phyloP scores from a whole-genome alignment of 2,888 invertebrate genomes.

The Cephalotes varians region DNA sequence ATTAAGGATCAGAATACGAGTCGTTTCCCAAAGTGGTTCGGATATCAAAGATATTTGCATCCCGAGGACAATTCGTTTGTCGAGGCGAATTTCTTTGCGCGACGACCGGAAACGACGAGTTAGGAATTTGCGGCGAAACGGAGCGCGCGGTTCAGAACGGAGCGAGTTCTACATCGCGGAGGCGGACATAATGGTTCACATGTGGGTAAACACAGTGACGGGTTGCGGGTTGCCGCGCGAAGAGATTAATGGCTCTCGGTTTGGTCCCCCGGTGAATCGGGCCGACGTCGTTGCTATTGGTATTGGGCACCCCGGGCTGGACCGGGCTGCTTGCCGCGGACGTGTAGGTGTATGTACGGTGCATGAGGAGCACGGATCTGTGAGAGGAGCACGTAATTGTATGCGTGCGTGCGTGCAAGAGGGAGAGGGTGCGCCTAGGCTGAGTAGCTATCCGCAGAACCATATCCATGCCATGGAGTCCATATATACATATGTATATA shows the following conservation, averaged over 20 bases:
- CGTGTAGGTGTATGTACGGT: not conserved
- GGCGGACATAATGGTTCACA: constrained; percentile 85
- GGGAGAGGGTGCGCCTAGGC: constrained; percentile 81
- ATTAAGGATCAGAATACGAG: not conserved
- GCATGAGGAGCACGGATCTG: constrained; percentile 39
- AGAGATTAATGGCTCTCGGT: constrained; percentile 85
- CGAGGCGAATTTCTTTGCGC: constrained; percentile 54
- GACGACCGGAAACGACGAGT: constrained; percentile 66
- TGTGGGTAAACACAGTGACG: constrained; percentile 86
- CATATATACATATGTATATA: constrained; percentile 49
- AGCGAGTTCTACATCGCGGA: constrained; percentile 81
- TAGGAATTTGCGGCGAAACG: constrained; percentile 65
- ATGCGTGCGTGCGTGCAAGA: constrained; percentile 59
- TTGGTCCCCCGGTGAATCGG: constrained; percentile 77
- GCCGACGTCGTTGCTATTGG: constrained; percentile 64
- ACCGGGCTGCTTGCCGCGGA: constrained; percentile 34
- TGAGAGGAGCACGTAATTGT: constrained; percentile 53
- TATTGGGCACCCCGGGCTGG: constrained; percentile 43
- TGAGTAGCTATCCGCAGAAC: constrained; percentile 81
- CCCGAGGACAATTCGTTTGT: not conserved
- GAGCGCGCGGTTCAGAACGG: constrained; percentile 55
- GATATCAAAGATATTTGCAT: not conserved
- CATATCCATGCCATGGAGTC: constrained; percentile 74
- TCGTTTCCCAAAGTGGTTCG: constrained; percentile 3
- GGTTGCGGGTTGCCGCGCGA: constrained; percentile 85